Evolutionary conservation across 2,888 invertebrate genomes (phyloP), one percentile per base, ranked within the genome.

Genomic region (Athetis lepigone): DNA sequence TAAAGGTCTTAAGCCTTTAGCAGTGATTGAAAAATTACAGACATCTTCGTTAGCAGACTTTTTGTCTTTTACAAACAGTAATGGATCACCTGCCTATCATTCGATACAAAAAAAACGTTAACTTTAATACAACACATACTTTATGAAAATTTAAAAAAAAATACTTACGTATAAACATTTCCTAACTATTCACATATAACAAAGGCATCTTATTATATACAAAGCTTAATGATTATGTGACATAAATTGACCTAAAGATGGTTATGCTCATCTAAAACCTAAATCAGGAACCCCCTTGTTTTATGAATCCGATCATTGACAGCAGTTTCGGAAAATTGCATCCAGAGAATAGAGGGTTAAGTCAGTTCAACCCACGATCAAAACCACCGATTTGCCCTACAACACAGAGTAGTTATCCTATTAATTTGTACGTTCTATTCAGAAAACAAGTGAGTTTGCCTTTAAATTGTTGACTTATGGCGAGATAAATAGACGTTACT

Each of bases 171-270:
- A n/a, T 33, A 0, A 33, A 33, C 33, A 33, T 33, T 33, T 8
- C 13, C 4, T 8, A 33, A 11, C 33, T 33, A 33, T 13, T 33
- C 33, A 33, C 33, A 33, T 33, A 4, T 4, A 33, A 13, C 4
- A 13, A 4, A 1, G 33, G 13, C 33, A 33, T 33, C 11, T 13
- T 13, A 13, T 33, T 11, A 13, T 11, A 13, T 2, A 13, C 33
- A 33, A 33, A 33, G 13, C 13, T 33, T 33, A 33, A 33, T 52
- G 37, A 57, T 56, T 55, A 61, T 47, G 37, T 51, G 11, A 52
- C 51, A 16, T 40, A 39, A 56, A 56, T 51, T 69, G 54, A 55
- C 68, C 1, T 27, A 36, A 27, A 36, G 36, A 27, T 43, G 6
- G 23, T 40, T 5, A 18, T 37, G 7, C 25, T 45, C 27, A n/a